Percentiles rank a stretch among this genome's conserved stretches.
Evolutionary conservation across 2,888 invertebrate genomes (phyloP).

Genomic region (Onthophagus sagittarius): DNA sequence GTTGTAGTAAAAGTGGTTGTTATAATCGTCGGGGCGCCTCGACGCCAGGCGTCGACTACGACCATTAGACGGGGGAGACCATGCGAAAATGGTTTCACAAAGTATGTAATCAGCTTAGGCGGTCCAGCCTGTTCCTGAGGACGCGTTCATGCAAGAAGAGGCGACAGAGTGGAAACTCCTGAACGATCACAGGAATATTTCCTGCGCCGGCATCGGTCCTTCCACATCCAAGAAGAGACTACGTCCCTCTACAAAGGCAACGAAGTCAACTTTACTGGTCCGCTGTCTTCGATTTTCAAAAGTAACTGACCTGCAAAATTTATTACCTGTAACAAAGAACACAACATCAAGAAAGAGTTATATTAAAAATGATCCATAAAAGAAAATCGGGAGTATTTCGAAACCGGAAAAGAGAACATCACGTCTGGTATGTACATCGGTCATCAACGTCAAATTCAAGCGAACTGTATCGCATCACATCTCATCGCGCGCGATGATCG

Average conservation of each 20-base stretch:
- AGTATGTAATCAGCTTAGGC: slow-evolving; percentile 48
- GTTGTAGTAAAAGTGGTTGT: neutral
- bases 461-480: neutral
- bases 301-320: no score
- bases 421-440: neutral
- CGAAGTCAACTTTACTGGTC: neutral
- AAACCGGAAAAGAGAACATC: neutral
- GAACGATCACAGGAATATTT: slow-evolving; percentile 43
- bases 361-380: neutral
- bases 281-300: neutral
- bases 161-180: slow-evolving; percentile 45
- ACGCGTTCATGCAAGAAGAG: slow-evolving; percentile 45
- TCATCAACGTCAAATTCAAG: slow-evolving; percentile 7
- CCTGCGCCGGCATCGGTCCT: slow-evolving; percentile 28
- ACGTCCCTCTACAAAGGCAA: slow-evolving; percentile 19
- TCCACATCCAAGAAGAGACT: slow-evolving; percentile 26
- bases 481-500: slow-evolving; percentile 8
- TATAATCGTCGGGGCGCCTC: slow-evolving; percentile 11
- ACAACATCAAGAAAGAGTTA: no score
- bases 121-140: slow-evolving; percentile 42
- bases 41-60: slow-evolving; percentile 32
- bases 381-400: neutral
- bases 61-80: slow-evolving; percentile 36
- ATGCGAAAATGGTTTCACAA: slow-evolving; percentile 46
- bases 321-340: no score